phyloP scores from a whole-genome alignment of 2,888 invertebrate genomes.

The Drosophila multiciliata region DNA sequence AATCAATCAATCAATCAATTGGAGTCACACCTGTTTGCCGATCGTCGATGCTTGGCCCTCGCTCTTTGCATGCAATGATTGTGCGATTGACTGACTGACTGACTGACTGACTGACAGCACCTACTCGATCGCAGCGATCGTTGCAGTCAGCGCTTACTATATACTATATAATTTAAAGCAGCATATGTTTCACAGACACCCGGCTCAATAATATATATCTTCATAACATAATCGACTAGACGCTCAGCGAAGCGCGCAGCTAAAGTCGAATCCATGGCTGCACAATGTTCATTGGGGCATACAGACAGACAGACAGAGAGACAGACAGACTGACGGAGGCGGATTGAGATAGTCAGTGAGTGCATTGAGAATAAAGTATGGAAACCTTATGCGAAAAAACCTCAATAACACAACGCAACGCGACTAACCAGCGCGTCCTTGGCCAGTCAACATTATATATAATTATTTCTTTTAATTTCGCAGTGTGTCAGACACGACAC shows the following conservation, averaged over 20 bases:
- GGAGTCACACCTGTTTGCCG: background rate
- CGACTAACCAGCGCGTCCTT: slow-evolving; percentile 74
- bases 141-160: background rate
- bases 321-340: slow-evolving; percentile 5
- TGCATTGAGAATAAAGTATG: slow-evolving; percentile 53
- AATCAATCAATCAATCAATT: background rate
- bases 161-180: background rate
- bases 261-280: slow-evolving; percentile 51
- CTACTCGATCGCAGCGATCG: slow-evolving; percentile 32
- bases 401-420: slow-evolving; percentile 62
- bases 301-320: slow-evolving; percentile 4
- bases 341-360: slow-evolving; percentile 45
- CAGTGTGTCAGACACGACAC: slow-evolving; percentile 39
- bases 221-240: slow-evolving; percentile 30
- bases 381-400: slow-evolving; percentile 56
- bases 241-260: slow-evolving; percentile 60
- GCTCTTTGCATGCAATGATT: background rate
- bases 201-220: slow-evolving; percentile 12
- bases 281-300: slow-evolving; percentile 72
- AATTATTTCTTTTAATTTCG: slow-evolving; percentile 72
- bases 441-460: slow-evolving; percentile 72
- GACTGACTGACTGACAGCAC: slow-evolving; percentile 19
- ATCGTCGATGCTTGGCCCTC: background rate
- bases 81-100: slow-evolving; percentile 15
- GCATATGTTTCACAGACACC: slow-evolving; percentile 29